phyloP scores from a whole-genome alignment of 2,797 vertebrate genomes.

The Cuniculus paca region DNA sequence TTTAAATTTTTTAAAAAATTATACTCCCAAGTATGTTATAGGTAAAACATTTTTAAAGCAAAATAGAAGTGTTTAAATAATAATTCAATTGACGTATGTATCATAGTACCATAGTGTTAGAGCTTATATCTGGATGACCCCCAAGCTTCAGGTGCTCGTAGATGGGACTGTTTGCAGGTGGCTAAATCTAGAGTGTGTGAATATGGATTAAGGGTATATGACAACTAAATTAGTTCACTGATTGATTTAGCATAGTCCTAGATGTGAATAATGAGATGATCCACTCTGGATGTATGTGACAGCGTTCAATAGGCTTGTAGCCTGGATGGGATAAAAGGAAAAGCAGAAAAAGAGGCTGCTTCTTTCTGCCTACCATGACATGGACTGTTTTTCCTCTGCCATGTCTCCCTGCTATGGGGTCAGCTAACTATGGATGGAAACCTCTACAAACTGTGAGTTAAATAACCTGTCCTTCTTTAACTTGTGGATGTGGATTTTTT shows the following conservation, averaged over 20 bases:
- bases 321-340: not conserved
- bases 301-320: not conserved
- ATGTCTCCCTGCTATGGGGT: not conserved
- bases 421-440: not conserved
- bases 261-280: not conserved
- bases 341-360: not conserved
- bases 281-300: not conserved
- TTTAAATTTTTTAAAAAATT: not conserved
- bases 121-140: not conserved
- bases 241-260: not conserved
- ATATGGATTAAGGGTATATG: not conserved
- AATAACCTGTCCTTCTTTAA: not conserved
- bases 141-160: not conserved
- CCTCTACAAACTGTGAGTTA: not conserved
- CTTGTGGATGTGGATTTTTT: not conserved
- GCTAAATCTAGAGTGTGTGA: not conserved
- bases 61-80: not conserved
- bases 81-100: not conserved
- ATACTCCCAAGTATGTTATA: not conserved
- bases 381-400: not conserved
- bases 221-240: not conserved
- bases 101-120: not conserved
- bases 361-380: not conserved
- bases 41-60: constrained; percentile 4
- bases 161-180: not conserved